Base-by-base conservation (phyloP, 2,888 invertebrate species). In the Leptinotarsa haldemani region DNA sequence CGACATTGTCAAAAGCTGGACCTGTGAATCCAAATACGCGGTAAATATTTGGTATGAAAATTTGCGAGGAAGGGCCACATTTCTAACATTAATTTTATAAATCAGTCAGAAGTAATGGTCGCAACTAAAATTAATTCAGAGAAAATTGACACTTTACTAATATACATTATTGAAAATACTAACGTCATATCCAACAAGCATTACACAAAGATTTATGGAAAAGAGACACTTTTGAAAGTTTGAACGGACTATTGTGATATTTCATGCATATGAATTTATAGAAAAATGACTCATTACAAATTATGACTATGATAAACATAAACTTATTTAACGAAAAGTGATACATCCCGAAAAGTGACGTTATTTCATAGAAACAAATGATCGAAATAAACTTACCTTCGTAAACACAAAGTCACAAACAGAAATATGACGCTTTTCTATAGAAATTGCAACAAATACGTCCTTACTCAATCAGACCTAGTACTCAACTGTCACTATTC, bases 331-430 rank as follows among this genome's bases (percentile, higher is more conserved):
- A 52, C 52, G n/a, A 52, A 52, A n/a, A 52, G 52, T 52, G 52
- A 7, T 18, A 52, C 7, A 52, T 52, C 4, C 5, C 52, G 7
- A 52, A 52, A 52, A 52, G 52, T 52, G 52, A 52, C 52, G n/a
- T 52, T 52, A 52, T 52, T n/a, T 52, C 52, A 52, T 18, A 52
- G n/a, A 52, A n/a, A 52, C 16, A 16, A 15, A n/a, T 52, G 7
- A 52, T 52, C 52, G 52, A n/a, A 52, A 52, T 52, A n/a, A 52
- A 7, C 52, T 52, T n/a, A 52, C n/a, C 52, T 52, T n/a, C 52
- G n/a, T 18, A 52, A n/a, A 52, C 52, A 52, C 52, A 52, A 52
- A n/a, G n/a, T n/a, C 52, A 52, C 52, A 52, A 52, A 52, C 52
- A n/a, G 52, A 52, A 52, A n/a, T 52, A n/a, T n/a, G 52, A 52